A percentile compares a stretch with the other conserved stretches of the same genome.
phyloP scores from a whole-genome alignment of 2,797 vertebrate genomes.

The Toxotes lorentzi region DNA sequence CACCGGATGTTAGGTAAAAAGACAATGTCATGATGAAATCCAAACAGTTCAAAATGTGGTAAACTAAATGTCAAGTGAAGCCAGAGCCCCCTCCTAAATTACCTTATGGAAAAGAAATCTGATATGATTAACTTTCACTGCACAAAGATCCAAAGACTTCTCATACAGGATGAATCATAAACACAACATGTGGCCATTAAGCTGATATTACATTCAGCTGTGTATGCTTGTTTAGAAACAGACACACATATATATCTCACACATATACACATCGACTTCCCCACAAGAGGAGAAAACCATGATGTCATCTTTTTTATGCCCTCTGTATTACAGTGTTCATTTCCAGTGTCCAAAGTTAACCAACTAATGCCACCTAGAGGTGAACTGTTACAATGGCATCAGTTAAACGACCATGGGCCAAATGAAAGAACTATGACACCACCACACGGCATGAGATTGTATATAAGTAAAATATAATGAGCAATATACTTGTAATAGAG shows the following conservation, averaged over 20 bases:
- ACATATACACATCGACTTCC: slow-evolving; percentile 67
- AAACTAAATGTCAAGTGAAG: slow-evolving; percentile 69
- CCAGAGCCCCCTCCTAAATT: slow-evolving; percentile 65
- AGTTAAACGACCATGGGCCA: slow-evolving; percentile 9
- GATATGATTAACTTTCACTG: slow-evolving; percentile 66
- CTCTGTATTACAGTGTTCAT: slow-evolving; percentile 66
- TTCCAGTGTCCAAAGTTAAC: slow-evolving; percentile 63
- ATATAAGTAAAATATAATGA: not conserved
- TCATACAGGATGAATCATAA: slow-evolving; percentile 65
- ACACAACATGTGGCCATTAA: slow-evolving; percentile 58
- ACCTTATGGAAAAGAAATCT: slow-evolving; percentile 68
- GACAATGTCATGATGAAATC: slow-evolving; percentile 62
- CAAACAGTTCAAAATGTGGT: slow-evolving; percentile 61
- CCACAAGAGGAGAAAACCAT: slow-evolving; percentile 78
- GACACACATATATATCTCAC: slow-evolving; percentile 37
- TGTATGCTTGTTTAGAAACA: slow-evolving; percentile 56
- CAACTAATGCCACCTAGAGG: slow-evolving; percentile 82
- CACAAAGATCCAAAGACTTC: slow-evolving; percentile 51
- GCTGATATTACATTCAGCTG: slow-evolving; percentile 68
- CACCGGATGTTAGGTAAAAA: slow-evolving; percentile 46
- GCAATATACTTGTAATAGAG: not conserved
- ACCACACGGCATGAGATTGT: not conserved
- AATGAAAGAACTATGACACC: slow-evolving; percentile 37
- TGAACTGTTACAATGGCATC: slow-evolving; percentile 48
- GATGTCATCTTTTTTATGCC: slow-evolving; percentile 82